A percentile compares a stretch with the other conserved stretches of the same genome.
Evolutionary conservation across 2,888 invertebrate genomes (phyloP).

Genomic region (Leptinotarsa haldemani): DNA sequence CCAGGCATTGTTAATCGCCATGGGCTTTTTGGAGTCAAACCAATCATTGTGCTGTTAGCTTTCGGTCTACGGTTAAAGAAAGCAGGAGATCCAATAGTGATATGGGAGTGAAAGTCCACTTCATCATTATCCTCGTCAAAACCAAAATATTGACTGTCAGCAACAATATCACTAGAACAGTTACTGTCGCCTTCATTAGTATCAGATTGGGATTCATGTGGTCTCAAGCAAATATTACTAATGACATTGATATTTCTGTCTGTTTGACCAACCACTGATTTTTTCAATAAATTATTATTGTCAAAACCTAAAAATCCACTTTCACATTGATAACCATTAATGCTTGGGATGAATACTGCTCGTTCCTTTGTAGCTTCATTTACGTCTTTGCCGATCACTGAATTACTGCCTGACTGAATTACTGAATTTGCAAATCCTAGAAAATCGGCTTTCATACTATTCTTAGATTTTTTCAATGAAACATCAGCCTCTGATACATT

Average conservation of each 20-base stretch:
- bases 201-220: background rate
- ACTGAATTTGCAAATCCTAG: constrained; percentile 4
- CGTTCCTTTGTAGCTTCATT: too few relatives aligned
- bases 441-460: background rate
- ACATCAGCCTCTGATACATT: background rate
- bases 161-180: background rate
- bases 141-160: constrained; percentile 13
- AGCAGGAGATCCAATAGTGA: constrained; percentile 14
- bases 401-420: background rate
- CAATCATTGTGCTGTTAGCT: constrained; percentile 33
- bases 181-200: background rate
- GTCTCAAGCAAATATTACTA: constrained; percentile 26
- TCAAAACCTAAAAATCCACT: constrained; percentile 22
- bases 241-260: constrained; percentile 26
- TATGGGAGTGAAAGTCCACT: background rate
- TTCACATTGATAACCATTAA: background rate
- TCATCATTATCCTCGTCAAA: constrained; percentile 16
- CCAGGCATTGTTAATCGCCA: constrained; percentile 34
- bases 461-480: too few relatives aligned
- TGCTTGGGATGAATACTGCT: too few relatives aligned
- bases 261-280: background rate
- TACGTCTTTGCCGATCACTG: background rate
- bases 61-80: constrained; percentile 23
- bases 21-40: constrained; percentile 16
- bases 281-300: background rate